Evolutionary conservation across 1,140 invertebrate species (phyloP), one percentile per base, ranked within the genome.

Genomic region (Habropoda laboriosa): DNA sequence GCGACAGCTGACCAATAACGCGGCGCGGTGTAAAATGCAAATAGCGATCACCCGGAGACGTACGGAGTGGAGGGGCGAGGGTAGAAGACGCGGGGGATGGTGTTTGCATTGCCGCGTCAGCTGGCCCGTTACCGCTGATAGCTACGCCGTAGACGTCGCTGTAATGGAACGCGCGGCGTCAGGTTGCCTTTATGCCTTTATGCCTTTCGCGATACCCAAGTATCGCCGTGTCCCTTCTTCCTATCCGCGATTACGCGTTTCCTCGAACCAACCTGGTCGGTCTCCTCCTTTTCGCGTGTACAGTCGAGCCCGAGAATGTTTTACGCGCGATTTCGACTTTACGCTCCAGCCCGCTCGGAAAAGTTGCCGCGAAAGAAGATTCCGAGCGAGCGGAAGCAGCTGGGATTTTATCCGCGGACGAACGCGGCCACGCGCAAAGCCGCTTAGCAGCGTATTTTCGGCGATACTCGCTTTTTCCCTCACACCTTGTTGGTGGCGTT

Each of bases 161-260:
- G 79, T 88, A 88, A 90, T 86, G 86, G 83, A 86, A 86, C 87
- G 88, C 87, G n/a, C n/a, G n/a, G n/a, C n/a, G 88, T 84, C 89
- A 89, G 87, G 85, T 88, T 89, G 89, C 77, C 85, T 88, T 89
- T 88, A 90, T 89, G 89, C 84, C 87, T 87, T 80, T 81, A 90
- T 89, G 89, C 84, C 87, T 87, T 80, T 81, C 71, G 67, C 79
- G 66, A 76, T 82, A 75, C 24, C 79, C 45, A 68, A 55, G 68
- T 74, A 21, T n/a, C 8, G 32, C 16, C 40, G 47, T n/a, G n/a
- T 47, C 21, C 32, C 60, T 51, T 63, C 61, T 47, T 49, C 76
- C n/a, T 40, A 21, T 8, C 40, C 49, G 24, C 16, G 18, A 18
- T 7, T 21, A 6, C 49, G 35, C 18, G 8, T 42, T 57, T 55